Evolutionary conservation across 64 coral and sea anemone species (phyloP).

Genomic region (Actinia tenebrosa): DNA sequence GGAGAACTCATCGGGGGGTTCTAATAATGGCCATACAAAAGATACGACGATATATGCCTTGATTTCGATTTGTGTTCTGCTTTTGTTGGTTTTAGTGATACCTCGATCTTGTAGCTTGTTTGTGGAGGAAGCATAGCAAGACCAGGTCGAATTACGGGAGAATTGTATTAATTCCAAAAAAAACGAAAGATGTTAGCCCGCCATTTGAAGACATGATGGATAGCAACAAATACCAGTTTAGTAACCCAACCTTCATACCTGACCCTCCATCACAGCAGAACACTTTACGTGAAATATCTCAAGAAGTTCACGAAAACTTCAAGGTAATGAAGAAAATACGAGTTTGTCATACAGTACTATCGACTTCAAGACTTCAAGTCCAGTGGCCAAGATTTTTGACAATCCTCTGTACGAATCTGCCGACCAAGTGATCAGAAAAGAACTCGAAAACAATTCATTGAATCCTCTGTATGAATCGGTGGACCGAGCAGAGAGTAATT

Average conservation of each 20-base stretch:
- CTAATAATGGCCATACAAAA: no score
- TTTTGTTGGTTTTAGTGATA: no score
- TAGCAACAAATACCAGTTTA: slow-evolving; percentile 42
- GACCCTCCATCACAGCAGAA: not conserved
- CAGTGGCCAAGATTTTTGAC: slow-evolving; percentile 44
- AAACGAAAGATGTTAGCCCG: slow-evolving; percentile 46
- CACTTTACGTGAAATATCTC: slow-evolving; percentile 14
- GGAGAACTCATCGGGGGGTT: no score
- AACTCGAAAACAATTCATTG: slow-evolving; percentile 24
- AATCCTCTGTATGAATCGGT: slow-evolving; percentile 53
- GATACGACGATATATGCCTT: no score
- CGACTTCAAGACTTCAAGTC: slow-evolving; percentile 34
- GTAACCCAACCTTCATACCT: slow-evolving; percentile 53
- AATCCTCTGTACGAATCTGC: slow-evolving; percentile 76
- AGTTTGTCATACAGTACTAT: no score
- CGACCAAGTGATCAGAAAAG: slow-evolving; percentile 53
- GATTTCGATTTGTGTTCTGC: no score
- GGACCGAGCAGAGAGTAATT: not conserved
- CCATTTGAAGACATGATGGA: slow-evolving; percentile 72
- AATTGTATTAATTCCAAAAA: slow-evolving; percentile 43
- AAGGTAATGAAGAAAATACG: not conserved
- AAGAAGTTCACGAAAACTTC: not conserved
- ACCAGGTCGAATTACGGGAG: slow-evolving; percentile 47
- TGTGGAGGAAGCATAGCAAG: slow-evolving; percentile 45
- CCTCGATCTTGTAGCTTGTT: not conserved